Conservation (phyloP, 2,113 vertebrate genomes). For the Pavo muticus region DNA sequence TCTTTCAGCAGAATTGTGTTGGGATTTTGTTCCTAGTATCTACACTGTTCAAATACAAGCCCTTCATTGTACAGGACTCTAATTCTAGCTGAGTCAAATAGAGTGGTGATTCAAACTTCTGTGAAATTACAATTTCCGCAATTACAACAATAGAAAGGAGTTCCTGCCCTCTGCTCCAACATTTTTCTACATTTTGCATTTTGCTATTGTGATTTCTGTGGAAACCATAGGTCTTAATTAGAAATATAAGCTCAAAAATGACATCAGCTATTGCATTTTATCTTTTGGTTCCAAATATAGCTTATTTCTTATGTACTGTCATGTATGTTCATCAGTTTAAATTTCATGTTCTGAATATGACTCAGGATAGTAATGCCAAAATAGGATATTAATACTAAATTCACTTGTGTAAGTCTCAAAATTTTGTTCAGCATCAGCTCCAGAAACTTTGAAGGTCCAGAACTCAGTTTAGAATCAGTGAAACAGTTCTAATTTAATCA, state of each 20-base stretch:
- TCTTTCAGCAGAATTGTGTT: background rate
- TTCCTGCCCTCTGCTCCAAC: background rate
- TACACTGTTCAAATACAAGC: background rate
- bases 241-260: background rate
- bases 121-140: background rate
- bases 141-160: background rate
- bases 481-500: background rate
- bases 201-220: background rate
- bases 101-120: background rate
- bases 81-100: background rate
- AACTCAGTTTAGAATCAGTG: background rate
- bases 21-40: background rate
- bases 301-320: background rate
- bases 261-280: background rate
- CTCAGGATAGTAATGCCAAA: background rate
- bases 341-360: background rate
- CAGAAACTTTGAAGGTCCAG: background rate
- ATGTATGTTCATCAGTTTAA: background rate
- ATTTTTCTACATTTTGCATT: background rate
- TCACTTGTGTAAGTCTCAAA: background rate
- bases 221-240: background rate
- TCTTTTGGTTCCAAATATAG: background rate
- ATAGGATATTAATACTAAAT: background rate
- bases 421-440: background rate
- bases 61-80: slow-evolving; percentile 1